A percentile compares a stretch with the other conserved stretches of the same genome.
These are phyloP conservation scores for Blastobasis adustella DNA, from an alignment of 2,888 invertebrate species.

Conservation along the genomic window DNA sequence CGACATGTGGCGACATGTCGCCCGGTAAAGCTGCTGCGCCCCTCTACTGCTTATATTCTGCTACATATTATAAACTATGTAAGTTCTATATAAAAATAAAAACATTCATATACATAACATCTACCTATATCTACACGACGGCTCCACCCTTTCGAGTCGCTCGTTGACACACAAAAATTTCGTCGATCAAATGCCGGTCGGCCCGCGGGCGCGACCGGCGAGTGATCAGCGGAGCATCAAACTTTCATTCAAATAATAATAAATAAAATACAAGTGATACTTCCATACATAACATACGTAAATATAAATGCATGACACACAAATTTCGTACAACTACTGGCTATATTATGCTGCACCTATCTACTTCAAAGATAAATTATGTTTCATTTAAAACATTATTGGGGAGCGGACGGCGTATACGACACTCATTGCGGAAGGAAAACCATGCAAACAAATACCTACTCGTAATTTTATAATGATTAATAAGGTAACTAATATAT, in stretches of 20 bases:
- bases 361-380: conserved; percentile 34
- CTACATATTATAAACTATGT: conserved; percentile 31
- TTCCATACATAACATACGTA: conserved; percentile 49
- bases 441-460: too few species aligned
- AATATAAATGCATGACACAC: conserved; percentile 54
- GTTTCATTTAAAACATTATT: conserved; percentile 10
- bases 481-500: too few species aligned
- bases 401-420: conserved; percentile 13
- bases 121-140: conserved; percentile 62
- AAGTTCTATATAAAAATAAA: conserved; percentile 14
- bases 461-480: background rate
- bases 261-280: conserved; percentile 25
- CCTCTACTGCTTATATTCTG: conserved; percentile 40
- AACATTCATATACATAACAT: conserved; percentile 65
- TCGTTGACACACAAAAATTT: conserved; percentile 16
- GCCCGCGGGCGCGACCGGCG: background rate
- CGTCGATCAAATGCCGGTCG: conserved; percentile 18
- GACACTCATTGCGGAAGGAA: background rate
- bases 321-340: conserved; percentile 51
- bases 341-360: conserved; percentile 37
- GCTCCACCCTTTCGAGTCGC: conserved; percentile 19
- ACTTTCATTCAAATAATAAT: conserved; percentile 36
- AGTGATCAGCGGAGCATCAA: conserved; percentile 27
- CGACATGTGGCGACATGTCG: conserved; percentile 12
- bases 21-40: conserved; percentile 38